A percentile compares a stretch with the other conserved stretches of the same genome.
phyloP scores from a whole-genome alignment of 2,797 vertebrate genomes.

The Acipenser ruthenus region DNA sequence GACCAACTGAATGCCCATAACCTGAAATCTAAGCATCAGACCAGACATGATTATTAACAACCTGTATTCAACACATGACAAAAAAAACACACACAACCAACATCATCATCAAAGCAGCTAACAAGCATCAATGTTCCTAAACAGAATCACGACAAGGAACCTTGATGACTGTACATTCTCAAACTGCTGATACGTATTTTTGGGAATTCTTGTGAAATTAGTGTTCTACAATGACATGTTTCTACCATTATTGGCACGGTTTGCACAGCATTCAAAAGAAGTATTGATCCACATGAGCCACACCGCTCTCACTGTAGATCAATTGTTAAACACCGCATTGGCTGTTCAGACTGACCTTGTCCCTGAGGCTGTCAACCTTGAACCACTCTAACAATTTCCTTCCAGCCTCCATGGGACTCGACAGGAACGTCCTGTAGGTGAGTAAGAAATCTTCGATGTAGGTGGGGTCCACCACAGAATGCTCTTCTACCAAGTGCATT shows the following conservation, averaged over 20 bases:
- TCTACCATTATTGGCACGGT: neutral
- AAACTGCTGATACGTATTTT: too few relatives aligned
- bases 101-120: too few relatives aligned
- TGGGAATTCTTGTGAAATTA: too few relatives aligned
- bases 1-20: too few relatives aligned
- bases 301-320: neutral
- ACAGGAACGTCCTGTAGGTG: slow-evolving; percentile 89
- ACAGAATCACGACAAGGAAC: neutral
- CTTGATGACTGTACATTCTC: too few relatives aligned
- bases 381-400: slow-evolving; percentile 91
- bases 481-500: slow-evolving; percentile 94
- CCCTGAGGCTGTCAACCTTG: slow-evolving; percentile 75
- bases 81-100: too few relatives aligned
- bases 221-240: neutral
- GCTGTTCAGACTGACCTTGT: slow-evolving; percentile 68
- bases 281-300: neutral
- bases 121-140: neutral
- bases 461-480: slow-evolving; percentile 92
- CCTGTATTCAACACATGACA: too few relatives aligned
- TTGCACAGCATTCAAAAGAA: neutral
- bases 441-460: slow-evolving; percentile 95
- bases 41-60: too few relatives aligned
- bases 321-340: neutral
- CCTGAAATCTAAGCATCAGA: too few relatives aligned
- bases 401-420: slow-evolving; percentile 84